Percentiles rank a stretch among this genome's conserved stretches.
phyloP scores from a whole-genome alignment of 64 coral and sea anemone species.

The Montipora foliosa region DNA sequence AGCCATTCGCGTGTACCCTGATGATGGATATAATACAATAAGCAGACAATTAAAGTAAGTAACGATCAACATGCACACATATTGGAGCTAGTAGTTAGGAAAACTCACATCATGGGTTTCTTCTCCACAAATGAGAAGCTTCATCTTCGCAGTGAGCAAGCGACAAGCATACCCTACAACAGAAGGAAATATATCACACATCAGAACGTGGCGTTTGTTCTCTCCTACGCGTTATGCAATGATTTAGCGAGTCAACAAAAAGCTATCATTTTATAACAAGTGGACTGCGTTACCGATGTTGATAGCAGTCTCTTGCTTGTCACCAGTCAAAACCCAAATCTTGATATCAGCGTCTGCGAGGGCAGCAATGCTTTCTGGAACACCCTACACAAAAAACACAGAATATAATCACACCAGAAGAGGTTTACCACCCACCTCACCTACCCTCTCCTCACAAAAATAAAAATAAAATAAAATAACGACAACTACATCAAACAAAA shows the following conservation, averaged over 20 bases:
- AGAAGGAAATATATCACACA: not conserved
- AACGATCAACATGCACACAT: not conserved
- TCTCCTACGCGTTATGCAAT: too few species aligned
- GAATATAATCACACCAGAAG: not conserved
- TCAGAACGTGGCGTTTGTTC: too few species aligned
- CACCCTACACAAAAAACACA: constrained; percentile 60
- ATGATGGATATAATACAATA: not conserved
- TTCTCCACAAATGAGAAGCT: constrained; percentile 84
- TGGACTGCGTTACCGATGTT: constrained; percentile 86
- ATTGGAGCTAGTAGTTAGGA: not conserved
- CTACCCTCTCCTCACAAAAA: too few species aligned
- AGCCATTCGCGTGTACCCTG: constrained; percentile 90
- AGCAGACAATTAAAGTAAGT: not conserved
- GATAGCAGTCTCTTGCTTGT: constrained; percentile 99
- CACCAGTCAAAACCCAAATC: constrained; percentile 99
- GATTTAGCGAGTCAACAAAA: too few species aligned
- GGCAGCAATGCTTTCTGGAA: constrained; percentile 97
- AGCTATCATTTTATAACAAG: not conserved
- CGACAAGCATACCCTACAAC: constrained; percentile 85
- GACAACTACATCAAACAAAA: too few species aligned
- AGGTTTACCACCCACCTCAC: not conserved
- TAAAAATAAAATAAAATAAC: too few species aligned
- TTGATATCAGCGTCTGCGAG: constrained; percentile 98
- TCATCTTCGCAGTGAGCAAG: constrained; percentile 89
- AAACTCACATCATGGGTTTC: constrained; percentile 88